phyloP scores from a whole-genome alignment of 35 echinoderm and acorn worm species.

The Stichopus chloronotus region DNA sequence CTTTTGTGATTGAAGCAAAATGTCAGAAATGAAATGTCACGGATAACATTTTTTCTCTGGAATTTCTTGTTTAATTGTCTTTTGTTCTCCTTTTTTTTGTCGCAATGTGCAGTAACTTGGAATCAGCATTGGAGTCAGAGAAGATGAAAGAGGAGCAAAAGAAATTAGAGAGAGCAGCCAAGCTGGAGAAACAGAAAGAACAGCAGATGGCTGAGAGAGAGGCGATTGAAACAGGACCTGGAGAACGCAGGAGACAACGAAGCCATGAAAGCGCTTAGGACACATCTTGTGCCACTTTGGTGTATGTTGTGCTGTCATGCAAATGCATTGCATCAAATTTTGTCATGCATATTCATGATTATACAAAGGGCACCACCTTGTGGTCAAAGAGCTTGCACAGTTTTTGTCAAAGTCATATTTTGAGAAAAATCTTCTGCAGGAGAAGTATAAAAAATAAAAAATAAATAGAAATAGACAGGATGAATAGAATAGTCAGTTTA shows the following conservation, averaged over 20 bases:
- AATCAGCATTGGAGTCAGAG: conserved; percentile 77
- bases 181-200: conserved; percentile 58
- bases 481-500: too few species aligned
- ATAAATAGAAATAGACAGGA: too few species aligned
- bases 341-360: too few species aligned
- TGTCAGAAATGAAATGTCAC: neutral
- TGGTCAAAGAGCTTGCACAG: too few species aligned
- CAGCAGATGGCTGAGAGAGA: conserved; percentile 84
- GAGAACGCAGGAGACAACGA: conserved; percentile 73
- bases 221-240: conserved; percentile 81
- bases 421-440: too few species aligned
- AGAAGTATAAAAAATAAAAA: too few species aligned
- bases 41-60: neutral
- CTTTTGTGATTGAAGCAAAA: neutral
- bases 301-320: too few species aligned
- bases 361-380: too few species aligned
- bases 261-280: conserved; percentile 73
- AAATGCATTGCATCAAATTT: too few species aligned
- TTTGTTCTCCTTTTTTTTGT: neutral
- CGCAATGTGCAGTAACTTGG: conserved; percentile 57
- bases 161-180: conserved; percentile 47
- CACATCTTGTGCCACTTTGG: neutral
- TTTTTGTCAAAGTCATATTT: too few species aligned
- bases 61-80: neutral
- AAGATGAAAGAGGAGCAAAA: conserved; percentile 74